Evolutionary conservation across 2,888 invertebrate genomes (phyloP).

Genomic region (Cryptocephalus moraei): DNA sequence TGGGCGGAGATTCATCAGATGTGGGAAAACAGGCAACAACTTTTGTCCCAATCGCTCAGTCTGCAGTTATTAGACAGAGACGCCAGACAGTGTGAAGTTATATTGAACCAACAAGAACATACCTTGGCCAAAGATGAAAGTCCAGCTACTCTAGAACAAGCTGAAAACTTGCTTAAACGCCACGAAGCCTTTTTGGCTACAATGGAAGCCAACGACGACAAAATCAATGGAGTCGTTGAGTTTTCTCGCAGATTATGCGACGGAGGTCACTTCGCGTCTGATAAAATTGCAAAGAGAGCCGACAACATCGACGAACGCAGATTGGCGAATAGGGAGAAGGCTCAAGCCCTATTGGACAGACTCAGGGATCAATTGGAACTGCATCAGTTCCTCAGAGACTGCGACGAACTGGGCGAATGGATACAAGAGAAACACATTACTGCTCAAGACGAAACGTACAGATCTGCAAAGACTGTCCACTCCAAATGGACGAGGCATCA

Average conservation of each 20-base stretch:
- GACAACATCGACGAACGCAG: conserved; percentile 88
- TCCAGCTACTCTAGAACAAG: conserved; percentile 89
- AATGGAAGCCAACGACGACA: conserved; percentile 99
- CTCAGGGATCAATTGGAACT: conserved; percentile 88
- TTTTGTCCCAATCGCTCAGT: conserved; percentile 90
- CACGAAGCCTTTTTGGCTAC: conserved; percentile 99
- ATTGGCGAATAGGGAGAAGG: conserved; percentile 80
- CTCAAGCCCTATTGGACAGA: conserved; percentile 83
- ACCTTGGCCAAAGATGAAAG: conserved; percentile 94
- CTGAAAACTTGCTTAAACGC: conserved; percentile 92
- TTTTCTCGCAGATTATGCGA: conserved; percentile 86
- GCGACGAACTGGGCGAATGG: conserved; percentile 97
- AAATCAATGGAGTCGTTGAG: conserved; percentile 92
- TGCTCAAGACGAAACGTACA: conserved; percentile 97
- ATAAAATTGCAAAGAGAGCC: conserved; percentile 93
- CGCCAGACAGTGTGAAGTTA: conserved; percentile 93
- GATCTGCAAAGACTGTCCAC: conserved; percentile 97
- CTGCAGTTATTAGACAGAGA: conserved; percentile 93
- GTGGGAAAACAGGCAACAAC: conserved; percentile 98
- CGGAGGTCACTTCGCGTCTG: conserved; percentile 91
- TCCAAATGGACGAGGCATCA: conserved; percentile 99
- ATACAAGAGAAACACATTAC: conserved; percentile 98
- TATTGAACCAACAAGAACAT: conserved; percentile 97
- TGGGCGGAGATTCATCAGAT: conserved; percentile 99
- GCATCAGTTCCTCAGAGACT: conserved; percentile 92